These are phyloP conservation scores for Drosophila longiperda DNA, from an alignment of 2,888 invertebrate species.

Conservation along the genomic window DNA sequence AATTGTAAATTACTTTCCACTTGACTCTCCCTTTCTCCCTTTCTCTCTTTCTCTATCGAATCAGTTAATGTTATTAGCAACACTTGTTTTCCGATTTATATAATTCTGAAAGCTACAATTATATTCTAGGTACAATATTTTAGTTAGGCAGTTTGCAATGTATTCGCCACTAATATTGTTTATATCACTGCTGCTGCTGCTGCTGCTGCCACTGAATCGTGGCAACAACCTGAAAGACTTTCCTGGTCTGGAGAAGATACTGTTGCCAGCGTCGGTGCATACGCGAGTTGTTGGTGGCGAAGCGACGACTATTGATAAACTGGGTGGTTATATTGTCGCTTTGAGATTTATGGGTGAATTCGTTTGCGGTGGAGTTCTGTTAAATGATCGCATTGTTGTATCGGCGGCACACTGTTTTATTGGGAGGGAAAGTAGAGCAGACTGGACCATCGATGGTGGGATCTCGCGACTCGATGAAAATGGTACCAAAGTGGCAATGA, in stretches of 20 bases:
- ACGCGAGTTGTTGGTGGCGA: conserved; percentile 62
- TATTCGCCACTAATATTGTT: not conserved
- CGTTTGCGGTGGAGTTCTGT: conserved; percentile 60
- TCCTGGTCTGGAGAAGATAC: conserved; percentile 10
- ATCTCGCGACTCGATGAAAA: conserved; percentile 30
- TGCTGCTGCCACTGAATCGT: not conserved
- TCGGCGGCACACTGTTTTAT: conserved; percentile 64
- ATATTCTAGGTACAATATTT: not conserved
- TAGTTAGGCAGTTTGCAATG: conserved; percentile 21
- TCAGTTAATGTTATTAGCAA: conserved; percentile 15
- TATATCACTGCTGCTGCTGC: conserved; percentile 1
- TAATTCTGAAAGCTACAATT: conserved; percentile 6
- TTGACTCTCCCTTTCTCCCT: conserved; percentile 16
- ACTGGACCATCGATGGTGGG: conserved; percentile 50
- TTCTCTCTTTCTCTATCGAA: conserved; percentile 22
- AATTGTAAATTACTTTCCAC: conserved; percentile 48
- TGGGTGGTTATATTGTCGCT: conserved; percentile 62
- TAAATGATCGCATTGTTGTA: conserved; percentile 46
- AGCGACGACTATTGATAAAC: conserved; percentile 39
- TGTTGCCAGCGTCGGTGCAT: conserved; percentile 2
- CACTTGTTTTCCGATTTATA: not conserved
- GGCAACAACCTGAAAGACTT: not conserved
- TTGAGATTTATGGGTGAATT: conserved; percentile 43
- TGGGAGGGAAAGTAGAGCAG: not conserved
- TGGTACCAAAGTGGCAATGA: conserved; percentile 2